Evolutionary conservation across 1,140 invertebrate species (phyloP).

Genomic region (Oreohelix idahoensis): DNA sequence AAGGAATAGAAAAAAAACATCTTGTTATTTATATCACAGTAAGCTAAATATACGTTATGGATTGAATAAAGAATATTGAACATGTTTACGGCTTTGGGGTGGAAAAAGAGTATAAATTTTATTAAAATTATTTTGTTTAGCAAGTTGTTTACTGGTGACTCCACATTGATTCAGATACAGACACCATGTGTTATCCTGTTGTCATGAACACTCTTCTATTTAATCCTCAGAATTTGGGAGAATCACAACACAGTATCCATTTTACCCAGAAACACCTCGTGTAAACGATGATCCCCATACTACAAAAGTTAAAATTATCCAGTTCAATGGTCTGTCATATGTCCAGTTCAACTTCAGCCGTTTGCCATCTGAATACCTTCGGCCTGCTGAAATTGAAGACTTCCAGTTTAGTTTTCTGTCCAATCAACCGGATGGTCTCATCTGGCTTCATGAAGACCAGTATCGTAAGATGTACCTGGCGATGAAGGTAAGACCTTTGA

Average conservation of each 20-base stretch:
- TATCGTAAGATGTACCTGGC: conserved; percentile 55
- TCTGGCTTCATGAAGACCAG: conserved; percentile 57
- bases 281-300: neutral
- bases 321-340: conserved; percentile 55
- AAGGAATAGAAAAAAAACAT: no score
- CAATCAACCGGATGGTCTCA: conserved; percentile 55
- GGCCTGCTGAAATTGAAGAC: conserved; percentile 45
- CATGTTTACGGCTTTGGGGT: no score
- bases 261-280: neutral
- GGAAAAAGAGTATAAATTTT: no score
- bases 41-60: no score
- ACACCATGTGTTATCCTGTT: no score
- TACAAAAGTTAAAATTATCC: conserved; percentile 44
- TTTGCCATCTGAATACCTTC: conserved; percentile 46
- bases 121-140: no score
- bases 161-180: no score
- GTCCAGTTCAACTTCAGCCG: conserved; percentile 52
- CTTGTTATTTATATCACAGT: no score
- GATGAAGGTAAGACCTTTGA: conserved; percentile 52
- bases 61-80: no score
- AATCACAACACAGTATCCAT: neutral
- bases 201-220: neutral
- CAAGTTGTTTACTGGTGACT: no score
- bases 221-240: neutral
- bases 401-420: conserved; percentile 62